Evolutionary conservation across 2,888 invertebrate species (phyloP).

Genomic region (Psylliodes chrysocephalus): DNA sequence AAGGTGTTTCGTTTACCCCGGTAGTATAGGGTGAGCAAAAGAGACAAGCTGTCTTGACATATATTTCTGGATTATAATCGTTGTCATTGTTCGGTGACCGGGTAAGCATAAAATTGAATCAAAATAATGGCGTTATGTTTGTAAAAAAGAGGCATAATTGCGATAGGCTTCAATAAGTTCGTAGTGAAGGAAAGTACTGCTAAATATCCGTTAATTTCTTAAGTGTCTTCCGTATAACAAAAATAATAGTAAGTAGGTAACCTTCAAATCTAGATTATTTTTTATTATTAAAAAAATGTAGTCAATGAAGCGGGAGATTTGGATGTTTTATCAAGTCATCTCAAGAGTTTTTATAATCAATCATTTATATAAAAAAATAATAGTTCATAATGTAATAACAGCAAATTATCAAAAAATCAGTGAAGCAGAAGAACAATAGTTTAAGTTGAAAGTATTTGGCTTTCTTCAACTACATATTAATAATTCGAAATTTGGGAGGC

Average conservation of each 20-base stretch:
- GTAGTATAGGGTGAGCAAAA: constrained; percentile 37
- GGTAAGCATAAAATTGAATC: constrained; percentile 44
- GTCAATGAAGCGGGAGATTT: not conserved
- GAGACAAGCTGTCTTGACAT: constrained; percentile 29
- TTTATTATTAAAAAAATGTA: not conserved
- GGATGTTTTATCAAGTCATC: too few relatives aligned
- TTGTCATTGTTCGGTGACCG: constrained; percentile 32
- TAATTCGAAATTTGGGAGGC: too few relatives aligned
- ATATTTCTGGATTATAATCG: constrained; percentile 38
- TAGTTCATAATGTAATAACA: too few relatives aligned
- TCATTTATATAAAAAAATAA: too few relatives aligned
- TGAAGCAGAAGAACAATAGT: too few relatives aligned
- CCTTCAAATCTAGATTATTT: not conserved
- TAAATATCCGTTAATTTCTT: constrained; percentile 24
- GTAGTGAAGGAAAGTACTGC: constrained; percentile 11
- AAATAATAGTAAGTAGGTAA: not conserved
- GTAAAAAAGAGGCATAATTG: constrained; percentile 29
- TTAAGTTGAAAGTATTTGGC: too few relatives aligned
- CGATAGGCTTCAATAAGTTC: constrained; percentile 20
- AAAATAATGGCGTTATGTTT: constrained; percentile 42
- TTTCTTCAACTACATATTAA: too few relatives aligned
- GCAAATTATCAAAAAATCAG: too few relatives aligned
- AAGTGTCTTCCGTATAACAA: not conserved
- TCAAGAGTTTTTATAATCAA: too few relatives aligned
- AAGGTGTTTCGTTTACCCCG: constrained; percentile 43